phyloP scores from a whole-genome alignment of 2,113 vertebrate species.

The Pollachius pollachius region DNA sequence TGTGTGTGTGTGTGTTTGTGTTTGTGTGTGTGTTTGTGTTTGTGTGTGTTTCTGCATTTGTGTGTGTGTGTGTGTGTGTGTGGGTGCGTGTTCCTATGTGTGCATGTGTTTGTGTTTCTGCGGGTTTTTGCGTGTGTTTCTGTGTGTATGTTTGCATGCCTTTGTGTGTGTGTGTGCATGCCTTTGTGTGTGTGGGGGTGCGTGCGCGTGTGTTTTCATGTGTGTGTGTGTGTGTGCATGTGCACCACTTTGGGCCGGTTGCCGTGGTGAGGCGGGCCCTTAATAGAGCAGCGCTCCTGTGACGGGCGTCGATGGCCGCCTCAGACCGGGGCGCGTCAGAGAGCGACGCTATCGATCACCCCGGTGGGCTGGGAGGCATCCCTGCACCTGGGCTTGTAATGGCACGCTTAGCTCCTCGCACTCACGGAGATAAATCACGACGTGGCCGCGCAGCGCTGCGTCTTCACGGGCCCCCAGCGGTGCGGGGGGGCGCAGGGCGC shows the following conservation, averaged over 20 bases:
- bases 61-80: conserved; percentile 7
- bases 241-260: conserved; percentile 40
- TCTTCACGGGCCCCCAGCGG: conserved; percentile 28
- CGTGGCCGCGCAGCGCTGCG: conserved; percentile 32
- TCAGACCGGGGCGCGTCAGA: conserved; percentile 68
- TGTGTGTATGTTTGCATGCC: background rate
- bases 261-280: conserved; percentile 30
- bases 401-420: conserved; percentile 74
- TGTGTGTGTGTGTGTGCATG: too few species aligned
- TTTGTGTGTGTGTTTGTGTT: background rate
- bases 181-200: background rate
- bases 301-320: conserved; percentile 66
- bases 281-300: conserved; percentile 59
- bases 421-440: conserved; percentile 68
- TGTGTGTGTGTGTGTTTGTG: background rate
- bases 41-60: background rate
- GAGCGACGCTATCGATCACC: conserved; percentile 73
- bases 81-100: background rate
- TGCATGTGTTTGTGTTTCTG: background rate
- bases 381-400: conserved; percentile 75
- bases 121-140: background rate
- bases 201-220: too few species aligned
- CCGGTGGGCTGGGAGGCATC: conserved; percentile 54
- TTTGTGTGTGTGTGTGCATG: too few species aligned
- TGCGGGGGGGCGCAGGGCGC: conserved; percentile 39